Evolutionary conservation across 1,140 invertebrate genomes (phyloP).

Genomic region (Solenopsis fugax): DNA sequence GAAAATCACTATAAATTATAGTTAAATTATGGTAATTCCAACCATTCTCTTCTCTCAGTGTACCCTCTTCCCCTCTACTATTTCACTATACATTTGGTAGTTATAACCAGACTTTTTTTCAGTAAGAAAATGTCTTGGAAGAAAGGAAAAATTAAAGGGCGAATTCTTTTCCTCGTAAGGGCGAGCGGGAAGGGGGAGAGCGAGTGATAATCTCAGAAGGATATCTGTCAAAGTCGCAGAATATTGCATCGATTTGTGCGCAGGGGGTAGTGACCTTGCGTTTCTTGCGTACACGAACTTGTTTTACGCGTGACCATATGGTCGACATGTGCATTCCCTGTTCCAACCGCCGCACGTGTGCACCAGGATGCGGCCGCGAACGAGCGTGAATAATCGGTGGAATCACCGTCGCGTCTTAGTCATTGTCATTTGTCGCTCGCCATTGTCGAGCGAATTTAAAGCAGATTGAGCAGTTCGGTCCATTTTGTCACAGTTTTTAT

Average conservation of each 20-base stretch:
- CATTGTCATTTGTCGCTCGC: conserved; percentile 35
- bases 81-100: too few species aligned
- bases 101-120: too few species aligned
- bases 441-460: neutral
- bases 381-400: conserved; percentile 41
- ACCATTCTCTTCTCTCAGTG: too few species aligned
- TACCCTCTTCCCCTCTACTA: too few species aligned
- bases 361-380: conserved; percentile 40
- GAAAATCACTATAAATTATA: too few species aligned
- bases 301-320: conserved; percentile 67
- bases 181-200: neutral
- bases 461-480: neutral
- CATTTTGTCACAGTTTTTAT: neutral
- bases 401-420: conserved; percentile 41
- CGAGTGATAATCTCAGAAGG: neutral
- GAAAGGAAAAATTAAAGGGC: neutral
- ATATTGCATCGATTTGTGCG: conserved; percentile 37
- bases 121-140: neutral
- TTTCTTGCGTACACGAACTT: conserved; percentile 50
- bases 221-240: conserved; percentile 7
- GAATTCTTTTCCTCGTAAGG: neutral
- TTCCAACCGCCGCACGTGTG: conserved; percentile 61
- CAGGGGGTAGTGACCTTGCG: conserved; percentile 45
- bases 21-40: too few species aligned
- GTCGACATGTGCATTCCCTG: conserved; percentile 65